Conservation (phyloP, 1,140 invertebrate genomes). For the Tachypleus tridentatus region DNA sequence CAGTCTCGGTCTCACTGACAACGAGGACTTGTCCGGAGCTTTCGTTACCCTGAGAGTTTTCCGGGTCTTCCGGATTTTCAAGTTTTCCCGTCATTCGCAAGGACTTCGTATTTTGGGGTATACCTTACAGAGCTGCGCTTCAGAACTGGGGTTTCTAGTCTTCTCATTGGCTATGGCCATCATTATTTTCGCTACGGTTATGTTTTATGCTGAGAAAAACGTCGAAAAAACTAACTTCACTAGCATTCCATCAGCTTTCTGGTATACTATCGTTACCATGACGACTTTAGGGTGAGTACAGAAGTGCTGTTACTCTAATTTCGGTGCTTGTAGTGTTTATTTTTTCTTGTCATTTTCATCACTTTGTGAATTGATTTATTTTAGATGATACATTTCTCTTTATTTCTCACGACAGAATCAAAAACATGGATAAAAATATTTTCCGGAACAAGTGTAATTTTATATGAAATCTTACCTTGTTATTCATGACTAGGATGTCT, state of each 20-base stretch:
- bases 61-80: constrained; percentile 98
- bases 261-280: constrained; percentile 99
- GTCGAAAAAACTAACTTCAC: constrained; percentile 91
- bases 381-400: too few relatives aligned
- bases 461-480: too few relatives aligned
- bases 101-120: constrained; percentile 97
- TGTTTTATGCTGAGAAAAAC: constrained; percentile 99
- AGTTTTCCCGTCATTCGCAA: constrained; percentile 98
- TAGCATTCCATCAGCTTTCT: constrained; percentile 97
- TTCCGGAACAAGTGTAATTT: too few relatives aligned
- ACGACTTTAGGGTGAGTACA: constrained; percentile 94
- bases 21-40: constrained; percentile 96
- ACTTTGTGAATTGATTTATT: too few relatives aligned
- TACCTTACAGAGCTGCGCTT: constrained; percentile 97
- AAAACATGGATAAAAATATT: too few relatives aligned
- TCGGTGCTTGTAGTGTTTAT: too few relatives aligned
- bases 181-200: constrained; percentile 96
- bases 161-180: constrained; percentile 99
- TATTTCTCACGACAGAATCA: too few relatives aligned
- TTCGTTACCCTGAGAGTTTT: constrained; percentile 98
- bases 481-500: too few relatives aligned
- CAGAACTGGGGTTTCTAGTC: constrained; percentile 96
- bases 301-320: too few relatives aligned
- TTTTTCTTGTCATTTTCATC: too few relatives aligned
- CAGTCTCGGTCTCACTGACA: constrained; percentile 89